Conservation (phyloP, 2,888 invertebrate genomes). For the Entomobrya multifasciata region DNA sequence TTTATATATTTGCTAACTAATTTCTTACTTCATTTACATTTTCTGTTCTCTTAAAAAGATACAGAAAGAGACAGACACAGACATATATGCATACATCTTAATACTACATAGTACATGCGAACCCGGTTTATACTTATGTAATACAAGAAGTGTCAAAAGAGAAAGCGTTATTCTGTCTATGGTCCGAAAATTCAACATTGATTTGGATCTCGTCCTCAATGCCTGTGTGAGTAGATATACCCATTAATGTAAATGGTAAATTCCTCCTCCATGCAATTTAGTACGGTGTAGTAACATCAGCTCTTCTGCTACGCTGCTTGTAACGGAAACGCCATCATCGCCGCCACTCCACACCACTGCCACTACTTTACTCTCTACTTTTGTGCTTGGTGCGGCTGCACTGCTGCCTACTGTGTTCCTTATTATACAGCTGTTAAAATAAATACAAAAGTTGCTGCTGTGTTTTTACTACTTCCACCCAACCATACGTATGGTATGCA, state of each 20-base stretch:
- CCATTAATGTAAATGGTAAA: not conserved
- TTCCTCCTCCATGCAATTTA: not conserved
- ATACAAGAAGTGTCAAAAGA: constrained; percentile 38
- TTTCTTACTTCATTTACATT: too few species aligned
- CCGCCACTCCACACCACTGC: too few species aligned
- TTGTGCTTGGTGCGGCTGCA: constrained; percentile 20
- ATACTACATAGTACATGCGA: too few species aligned
- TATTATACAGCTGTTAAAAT: constrained; percentile 31
- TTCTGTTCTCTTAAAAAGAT: too few species aligned
- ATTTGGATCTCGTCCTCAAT: too few species aligned
- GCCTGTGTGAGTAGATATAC: too few species aligned
- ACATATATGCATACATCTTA: too few species aligned
- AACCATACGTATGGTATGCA: too few species aligned
- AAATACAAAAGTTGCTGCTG: not conserved
- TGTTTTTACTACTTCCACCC: not conserved
- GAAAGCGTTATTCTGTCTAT: constrained; percentile 12
- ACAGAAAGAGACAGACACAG: too few species aligned
- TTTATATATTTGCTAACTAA: too few species aligned
- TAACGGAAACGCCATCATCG: not conserved
- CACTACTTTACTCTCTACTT: not conserved
- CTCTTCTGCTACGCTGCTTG: not conserved
- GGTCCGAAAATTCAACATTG: constrained; percentile 16
- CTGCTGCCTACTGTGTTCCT: not conserved
- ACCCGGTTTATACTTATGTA: too few species aligned
- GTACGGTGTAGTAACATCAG: not conserved